phyloP scores from a whole-genome alignment of 2,797 vertebrate genomes.

The Sardinella longiceps region DNA sequence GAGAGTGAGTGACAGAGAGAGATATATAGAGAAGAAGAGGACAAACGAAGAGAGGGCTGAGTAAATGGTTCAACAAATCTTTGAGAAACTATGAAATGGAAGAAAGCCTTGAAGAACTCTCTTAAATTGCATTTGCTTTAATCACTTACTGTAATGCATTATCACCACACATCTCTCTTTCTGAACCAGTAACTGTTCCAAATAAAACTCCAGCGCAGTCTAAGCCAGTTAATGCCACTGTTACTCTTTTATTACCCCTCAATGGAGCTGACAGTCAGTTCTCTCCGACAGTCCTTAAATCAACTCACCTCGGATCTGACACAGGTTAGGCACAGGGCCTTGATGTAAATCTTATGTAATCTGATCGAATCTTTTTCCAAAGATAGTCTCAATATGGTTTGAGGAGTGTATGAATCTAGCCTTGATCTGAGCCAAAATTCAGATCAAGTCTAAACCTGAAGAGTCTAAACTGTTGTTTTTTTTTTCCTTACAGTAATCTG shows the following conservation, averaged over 20 bases:
- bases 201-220: conserved; percentile 8
- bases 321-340: neutral
- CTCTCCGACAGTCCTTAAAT: conserved; percentile 11
- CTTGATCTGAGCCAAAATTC: too few relatives aligned
- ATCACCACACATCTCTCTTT: neutral
- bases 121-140: neutral
- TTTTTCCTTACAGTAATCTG: too few relatives aligned
- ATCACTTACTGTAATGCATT: conserved; percentile 14
- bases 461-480: too few relatives aligned
- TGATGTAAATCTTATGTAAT: too few relatives aligned
- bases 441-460: too few relatives aligned
- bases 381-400: neutral
- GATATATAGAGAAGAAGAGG: too few relatives aligned
- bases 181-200: neutral
- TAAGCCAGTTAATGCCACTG: neutral
- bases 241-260: neutral
- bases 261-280: neutral
- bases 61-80: neutral
- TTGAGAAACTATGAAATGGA: neutral
- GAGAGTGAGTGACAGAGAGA: too few relatives aligned
- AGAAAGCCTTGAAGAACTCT: neutral
- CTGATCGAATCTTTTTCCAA: neutral
- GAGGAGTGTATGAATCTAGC: neutral
- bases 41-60: neutral
- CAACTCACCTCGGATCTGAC: neutral